Evolutionary conservation across 2,888 invertebrate genomes (phyloP), one percentile per base, ranked within the genome.

Genomic region (Thymelicus sylvestris): DNA sequence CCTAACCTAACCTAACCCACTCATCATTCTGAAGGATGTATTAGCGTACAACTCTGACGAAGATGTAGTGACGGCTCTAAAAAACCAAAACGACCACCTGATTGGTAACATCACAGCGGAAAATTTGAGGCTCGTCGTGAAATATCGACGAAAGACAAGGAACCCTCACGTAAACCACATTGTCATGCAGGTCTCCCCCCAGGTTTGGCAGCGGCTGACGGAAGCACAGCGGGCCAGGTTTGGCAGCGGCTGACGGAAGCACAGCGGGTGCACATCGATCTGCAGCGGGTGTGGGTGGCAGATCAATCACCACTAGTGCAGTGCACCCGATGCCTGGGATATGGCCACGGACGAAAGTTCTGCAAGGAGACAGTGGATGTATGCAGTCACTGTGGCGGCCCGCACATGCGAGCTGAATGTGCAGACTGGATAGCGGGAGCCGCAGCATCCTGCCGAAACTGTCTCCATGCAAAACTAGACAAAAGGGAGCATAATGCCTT

Each of bases 321-420:
- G 7, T 10, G 10, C 41, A 7, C 41, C 10, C 41, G 41, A 41
- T 10, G 41, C 7, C 41, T 41, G 1, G 64, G 64, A 0, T 67
- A 62, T 7, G 67, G 67, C 2, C 67, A 67, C 52, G 52, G 67
- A 1, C 39, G 13, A n/a, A 24, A 15, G 24, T 52, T 41, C 15
- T 41, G 41, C 41, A 41, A 7, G 7, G 41, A 41, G 41, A 41
- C 41, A 6, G 41, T 41, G 7, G 41, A 41, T 1, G 6, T 41
- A 0, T 41, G 41, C 41, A 41, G 41, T 2, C 41, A 41, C 41
- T 41, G 41, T 2, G 41, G 41, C 2, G 41, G 41, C 8, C 41
- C 41, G 41, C 41, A 41, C 41, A 41, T 7, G 10, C 8, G 8
- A 41, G 8, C 10, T 8, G 41, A 41, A 2, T 41, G 41, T 10